phyloP scores from a whole-genome alignment of 2,113 vertebrate genomes.

The Corythoichthys haematopterus region DNA sequence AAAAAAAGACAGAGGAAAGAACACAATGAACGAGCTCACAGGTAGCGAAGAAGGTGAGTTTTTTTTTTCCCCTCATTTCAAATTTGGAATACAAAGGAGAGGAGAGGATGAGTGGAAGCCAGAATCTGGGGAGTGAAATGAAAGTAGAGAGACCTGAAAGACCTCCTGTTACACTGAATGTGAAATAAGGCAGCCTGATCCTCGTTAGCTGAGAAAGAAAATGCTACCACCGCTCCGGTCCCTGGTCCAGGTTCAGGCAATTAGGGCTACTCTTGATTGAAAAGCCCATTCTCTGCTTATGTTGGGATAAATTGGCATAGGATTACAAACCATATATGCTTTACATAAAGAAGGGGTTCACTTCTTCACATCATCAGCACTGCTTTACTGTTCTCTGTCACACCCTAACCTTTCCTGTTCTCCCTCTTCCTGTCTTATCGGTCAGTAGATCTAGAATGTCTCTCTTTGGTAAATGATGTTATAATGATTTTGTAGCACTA shows the following conservation, averaged over 20 bases:
- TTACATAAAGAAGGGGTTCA: neutral
- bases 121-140: slow-evolving; percentile 15
- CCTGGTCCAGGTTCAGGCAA: neutral
- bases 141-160: slow-evolving; percentile 24
- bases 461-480: too few relatives aligned
- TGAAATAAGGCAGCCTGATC: slow-evolving; percentile 28
- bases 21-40: slow-evolving; percentile 17
- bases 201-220: neutral
- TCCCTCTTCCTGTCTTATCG: too few relatives aligned
- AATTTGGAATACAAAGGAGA: slow-evolving; percentile 30
- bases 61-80: neutral
- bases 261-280: neutral
- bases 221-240: neutral
- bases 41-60: slow-evolving; percentile 27
- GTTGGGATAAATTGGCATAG: neutral
- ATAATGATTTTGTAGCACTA: too few relatives aligned
- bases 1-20: neutral
- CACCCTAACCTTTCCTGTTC: too few relatives aligned
- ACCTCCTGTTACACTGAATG: slow-evolving; percentile 36
- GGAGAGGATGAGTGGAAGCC: slow-evolving; percentile 23
- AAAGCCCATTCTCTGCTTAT: neutral
- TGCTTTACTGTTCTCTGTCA: too few relatives aligned
- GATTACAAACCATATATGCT: neutral
- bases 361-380: too few relatives aligned
- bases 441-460: too few relatives aligned